A percentile compares a stretch with the other conserved stretches of the same genome.
Conservation (phyloP, 1,140 invertebrate genomes). For the Araneus ventricosus region DNA sequence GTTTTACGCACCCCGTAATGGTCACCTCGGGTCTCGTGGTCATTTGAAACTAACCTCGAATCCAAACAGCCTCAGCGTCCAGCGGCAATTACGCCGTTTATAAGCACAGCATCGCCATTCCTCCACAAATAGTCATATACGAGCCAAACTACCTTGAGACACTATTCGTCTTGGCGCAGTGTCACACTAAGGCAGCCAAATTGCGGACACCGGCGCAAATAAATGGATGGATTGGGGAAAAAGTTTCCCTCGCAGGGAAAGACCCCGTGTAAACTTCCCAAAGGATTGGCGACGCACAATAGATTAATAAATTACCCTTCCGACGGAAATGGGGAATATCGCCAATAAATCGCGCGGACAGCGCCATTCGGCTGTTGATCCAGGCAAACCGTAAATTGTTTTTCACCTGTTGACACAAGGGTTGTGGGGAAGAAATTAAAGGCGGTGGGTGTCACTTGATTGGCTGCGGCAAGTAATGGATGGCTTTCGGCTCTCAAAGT, state of each 20-base stretch:
- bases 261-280: not conserved
- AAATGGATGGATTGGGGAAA: not conserved
- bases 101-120: not conserved
- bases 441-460: not conserved
- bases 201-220: slow-evolving; percentile 15
- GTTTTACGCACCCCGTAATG: not conserved
- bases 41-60: not conserved
- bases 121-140: not conserved
- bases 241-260: not conserved
- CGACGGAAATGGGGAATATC: slow-evolving; percentile 28
- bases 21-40: not conserved
- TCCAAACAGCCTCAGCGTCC: not conserved
- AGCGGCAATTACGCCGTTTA: not conserved
- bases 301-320: slow-evolving; percentile 43
- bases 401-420: slow-evolving; percentile 63
- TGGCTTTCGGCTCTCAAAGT: not conserved
- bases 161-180: not conserved
- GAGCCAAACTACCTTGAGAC: not conserved
- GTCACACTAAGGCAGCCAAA: not conserved
- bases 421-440: not conserved
- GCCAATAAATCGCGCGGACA: slow-evolving; percentile 29
- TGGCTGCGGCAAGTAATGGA: slow-evolving; percentile 16
- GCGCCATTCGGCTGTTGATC: not conserved
- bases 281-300: not conserved
- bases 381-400: slow-evolving; percentile 44